Evolutionary conservation across 1,140 invertebrate species (phyloP), one percentile per base, ranked within the genome.

Genomic region (Colletes gigas): DNA sequence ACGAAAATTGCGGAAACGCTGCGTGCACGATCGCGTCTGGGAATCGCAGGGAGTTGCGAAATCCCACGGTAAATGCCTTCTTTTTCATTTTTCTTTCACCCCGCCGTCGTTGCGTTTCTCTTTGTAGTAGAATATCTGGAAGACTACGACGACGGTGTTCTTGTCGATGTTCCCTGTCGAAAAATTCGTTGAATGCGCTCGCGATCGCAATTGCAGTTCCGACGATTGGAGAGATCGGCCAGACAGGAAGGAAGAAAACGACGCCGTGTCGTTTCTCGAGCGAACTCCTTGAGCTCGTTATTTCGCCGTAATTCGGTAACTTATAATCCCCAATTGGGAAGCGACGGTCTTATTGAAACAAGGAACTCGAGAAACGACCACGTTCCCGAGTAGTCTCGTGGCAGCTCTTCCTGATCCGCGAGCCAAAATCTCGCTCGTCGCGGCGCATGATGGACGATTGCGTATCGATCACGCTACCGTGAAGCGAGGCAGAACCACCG

Each of bases 361-460:
- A 55, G 39, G 2, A 55, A 14, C 9, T 47, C 30, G 47, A 21
- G 3, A 17, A 44, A 75, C 60, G n/a, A 66, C 72, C 7, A 55
- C 39, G n/a, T 17, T 15, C 54, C 4, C 60, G 10, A 50, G 10
- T 19, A 70, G 30, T 54, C 76, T 54, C 2, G 59, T 54, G 67
- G 68, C 59, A 54, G n/a, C 59, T 63, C 14, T 63, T 9, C 47
- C 59, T 62, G 59, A 71, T 54, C 59, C 76, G 47, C 47, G 76
- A 78, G 76, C 76, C 76, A 78, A 78, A 78, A 78, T 71, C 57
- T 54, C 59, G 30, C 12, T 50, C 54, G 10, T 60, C 41, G 44
- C 55, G 47, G 6, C 39, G 6, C 68, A 3, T 54, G 68, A 71
- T 63, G 59, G 30, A 78, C 67, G 76, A 78, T 54, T 17, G 14